phyloP scores from a whole-genome alignment of 2,113 vertebrate genomes.

The Tinamus guttatus region DNA sequence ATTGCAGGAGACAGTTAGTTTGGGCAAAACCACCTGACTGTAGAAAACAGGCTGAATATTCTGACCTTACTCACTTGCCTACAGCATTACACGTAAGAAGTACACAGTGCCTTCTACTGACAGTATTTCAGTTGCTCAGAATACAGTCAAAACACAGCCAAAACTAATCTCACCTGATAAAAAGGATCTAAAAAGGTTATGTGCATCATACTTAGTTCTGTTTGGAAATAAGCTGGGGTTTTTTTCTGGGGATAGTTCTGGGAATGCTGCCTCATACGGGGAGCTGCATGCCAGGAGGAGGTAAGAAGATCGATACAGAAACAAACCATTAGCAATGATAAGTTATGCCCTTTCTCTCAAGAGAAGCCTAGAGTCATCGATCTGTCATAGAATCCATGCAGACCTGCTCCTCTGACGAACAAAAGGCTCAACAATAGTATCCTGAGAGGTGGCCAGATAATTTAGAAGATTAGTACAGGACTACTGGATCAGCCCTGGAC shows the following conservation, averaged over 20 bases:
- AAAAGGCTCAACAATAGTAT: not conserved
- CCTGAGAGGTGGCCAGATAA: slow-evolving; percentile 14
- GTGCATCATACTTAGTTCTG: accelerated
- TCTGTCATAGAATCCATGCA: slow-evolving; percentile 29
- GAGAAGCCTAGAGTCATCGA: slow-evolving; percentile 25
- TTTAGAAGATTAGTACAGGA: not conserved
- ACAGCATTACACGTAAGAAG: not conserved
- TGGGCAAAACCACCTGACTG: not conserved
- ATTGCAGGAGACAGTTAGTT: not conserved
- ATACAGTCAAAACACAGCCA: not conserved
- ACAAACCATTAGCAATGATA: slow-evolving; percentile 22
- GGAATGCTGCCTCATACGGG: not conserved
- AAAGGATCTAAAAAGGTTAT: not conserved
- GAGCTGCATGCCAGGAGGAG: not conserved
- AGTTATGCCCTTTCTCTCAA: slow-evolving; percentile 14
- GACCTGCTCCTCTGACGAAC: not conserved
- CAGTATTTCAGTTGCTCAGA: not conserved
- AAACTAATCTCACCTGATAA: not conserved
- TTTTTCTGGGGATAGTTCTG: not conserved
- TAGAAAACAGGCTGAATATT: not conserved
- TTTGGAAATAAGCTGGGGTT: not conserved
- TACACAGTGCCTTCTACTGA: not conserved
- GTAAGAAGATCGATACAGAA: not conserved
- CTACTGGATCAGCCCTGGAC: not conserved
- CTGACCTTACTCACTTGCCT: not conserved